phyloP scores from a whole-genome alignment of 2,888 invertebrate genomes.

The Drosophila birchii region DNA sequence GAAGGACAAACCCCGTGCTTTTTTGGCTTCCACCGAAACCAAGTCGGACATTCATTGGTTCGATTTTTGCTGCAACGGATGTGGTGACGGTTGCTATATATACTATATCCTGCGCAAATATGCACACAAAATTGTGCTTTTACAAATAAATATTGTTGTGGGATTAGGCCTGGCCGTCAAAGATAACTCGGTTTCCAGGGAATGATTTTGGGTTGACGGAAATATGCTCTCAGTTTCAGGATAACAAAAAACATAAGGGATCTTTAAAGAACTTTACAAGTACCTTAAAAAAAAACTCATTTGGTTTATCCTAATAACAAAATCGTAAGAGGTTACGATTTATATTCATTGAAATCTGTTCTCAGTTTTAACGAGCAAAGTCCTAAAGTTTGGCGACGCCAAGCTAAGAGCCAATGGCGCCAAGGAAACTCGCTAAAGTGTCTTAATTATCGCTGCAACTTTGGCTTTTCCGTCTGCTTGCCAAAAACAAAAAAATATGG shows the following conservation, averaged over 20 bases:
- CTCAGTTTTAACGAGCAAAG: slow-evolving; percentile 10
- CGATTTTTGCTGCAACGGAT: slow-evolving; percentile 55
- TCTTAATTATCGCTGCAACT: slow-evolving; percentile 50
- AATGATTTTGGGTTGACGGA: slow-evolving; percentile 8
- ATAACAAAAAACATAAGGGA: background rate
- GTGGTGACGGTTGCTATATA: slow-evolving; percentile 44
- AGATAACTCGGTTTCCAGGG: slow-evolving; percentile 22
- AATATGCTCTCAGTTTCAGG: slow-evolving; percentile 10
- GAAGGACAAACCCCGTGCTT: slow-evolving; percentile 18
- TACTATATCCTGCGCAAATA: slow-evolving; percentile 54
- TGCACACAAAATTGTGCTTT: slow-evolving; percentile 54
- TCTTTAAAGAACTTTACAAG: background rate
- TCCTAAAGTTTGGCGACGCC: slow-evolving; percentile 31
- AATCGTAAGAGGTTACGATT: background rate
- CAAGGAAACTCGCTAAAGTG: slow-evolving; percentile 48
- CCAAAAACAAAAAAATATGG: slow-evolving; percentile 28
- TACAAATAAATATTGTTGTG: slow-evolving; percentile 57
- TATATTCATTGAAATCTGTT: slow-evolving; percentile 5
- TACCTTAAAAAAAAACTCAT: no score
- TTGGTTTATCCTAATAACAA: background rate
- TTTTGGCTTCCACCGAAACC: slow-evolving; percentile 16
- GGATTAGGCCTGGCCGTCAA: slow-evolving; percentile 26
- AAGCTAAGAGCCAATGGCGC: slow-evolving; percentile 48
- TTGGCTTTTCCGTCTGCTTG: slow-evolving; percentile 9
- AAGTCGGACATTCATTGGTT: slow-evolving; percentile 32